Conservation (phyloP, 2,888 invertebrate species). For the Limnephilus auricula region DNA sequence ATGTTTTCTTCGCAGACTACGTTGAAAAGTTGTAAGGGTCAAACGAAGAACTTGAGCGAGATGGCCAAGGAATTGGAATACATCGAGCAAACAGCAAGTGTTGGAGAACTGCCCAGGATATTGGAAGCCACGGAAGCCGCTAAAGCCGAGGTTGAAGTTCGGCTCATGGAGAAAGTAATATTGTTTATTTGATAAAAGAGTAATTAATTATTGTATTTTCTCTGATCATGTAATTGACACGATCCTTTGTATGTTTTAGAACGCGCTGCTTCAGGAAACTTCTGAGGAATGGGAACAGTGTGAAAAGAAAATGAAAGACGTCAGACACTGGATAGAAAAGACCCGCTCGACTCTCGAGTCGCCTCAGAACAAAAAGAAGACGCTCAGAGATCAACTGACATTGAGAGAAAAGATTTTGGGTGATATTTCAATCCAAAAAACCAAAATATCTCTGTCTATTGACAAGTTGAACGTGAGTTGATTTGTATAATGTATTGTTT, state of each 20-base stretch:
- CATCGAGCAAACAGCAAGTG: slow-evolving; percentile 89
- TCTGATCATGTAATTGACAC: slow-evolving; percentile 24
- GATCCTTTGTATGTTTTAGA: slow-evolving; percentile 78
- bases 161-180: slow-evolving; percentile 89
- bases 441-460: slow-evolving; percentile 91
- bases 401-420: slow-evolving; percentile 91
- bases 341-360: slow-evolving; percentile 87
- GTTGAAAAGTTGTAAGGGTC: slow-evolving; percentile 92
- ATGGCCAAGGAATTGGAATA: slow-evolving; percentile 94
- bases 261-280: slow-evolving; percentile 91
- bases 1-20: slow-evolving; percentile 80
- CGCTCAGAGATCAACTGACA: slow-evolving; percentile 91
- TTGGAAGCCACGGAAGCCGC: slow-evolving; percentile 92
- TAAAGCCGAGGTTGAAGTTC: slow-evolving; percentile 90
- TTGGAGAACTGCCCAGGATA: slow-evolving; percentile 90
- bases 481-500: slow-evolving; percentile 39
- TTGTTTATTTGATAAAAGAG: neutral
- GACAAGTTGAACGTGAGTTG: slow-evolving; percentile 90
- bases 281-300: slow-evolving; percentile 98
- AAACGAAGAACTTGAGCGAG: slow-evolving; percentile 91
- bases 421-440: slow-evolving; percentile 92
- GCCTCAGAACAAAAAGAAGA: slow-evolving; percentile 90
- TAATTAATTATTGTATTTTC: slow-evolving; percentile 31
- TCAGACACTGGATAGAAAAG: slow-evolving; percentile 92
- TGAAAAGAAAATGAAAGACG: slow-evolving; percentile 94